Evolutionary conservation across 2,797 vertebrate species (phyloP).

Genomic region (Champsocephalus gunnari): DNA sequence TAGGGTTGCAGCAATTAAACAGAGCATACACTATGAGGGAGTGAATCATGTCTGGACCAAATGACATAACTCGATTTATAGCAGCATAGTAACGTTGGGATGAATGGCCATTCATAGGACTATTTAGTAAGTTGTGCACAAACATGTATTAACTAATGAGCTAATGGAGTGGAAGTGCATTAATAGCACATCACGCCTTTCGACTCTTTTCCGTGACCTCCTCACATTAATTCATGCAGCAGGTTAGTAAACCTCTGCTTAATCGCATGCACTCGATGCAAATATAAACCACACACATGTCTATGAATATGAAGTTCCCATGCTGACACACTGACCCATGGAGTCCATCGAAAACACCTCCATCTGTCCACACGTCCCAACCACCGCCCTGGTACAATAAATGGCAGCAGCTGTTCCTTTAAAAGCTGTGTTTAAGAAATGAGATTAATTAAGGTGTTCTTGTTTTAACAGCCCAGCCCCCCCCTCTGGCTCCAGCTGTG

Average conservation of each 20-base stretch:
- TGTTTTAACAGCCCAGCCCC: conserved; percentile 29
- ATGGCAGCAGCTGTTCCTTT: conserved; percentile 74
- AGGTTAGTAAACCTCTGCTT: conserved; percentile 50
- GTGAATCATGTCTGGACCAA: conserved; percentile 35
- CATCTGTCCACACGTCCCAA: conserved; percentile 65
- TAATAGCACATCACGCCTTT: conserved; percentile 56
- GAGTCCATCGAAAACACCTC: conserved; percentile 69
- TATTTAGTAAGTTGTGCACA: conserved; percentile 36
- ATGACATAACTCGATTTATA: conserved; percentile 13
- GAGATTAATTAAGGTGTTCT: conserved; percentile 73
- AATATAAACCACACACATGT: conserved; percentile 52
- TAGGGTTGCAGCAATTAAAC: neutral
- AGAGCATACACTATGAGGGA: conserved; percentile 11
- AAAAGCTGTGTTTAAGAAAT: conserved; percentile 70
- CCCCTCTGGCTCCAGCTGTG: conserved; percentile 52
- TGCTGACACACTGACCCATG: conserved; percentile 41
- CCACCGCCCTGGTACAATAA: conserved; percentile 52
- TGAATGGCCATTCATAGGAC: conserved; percentile 18
- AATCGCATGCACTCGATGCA: conserved; percentile 43
- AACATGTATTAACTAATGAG: conserved; percentile 54
- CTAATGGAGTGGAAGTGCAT: conserved; percentile 59
- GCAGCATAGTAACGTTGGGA: conserved; percentile 20
- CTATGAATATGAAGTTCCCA: conserved; percentile 15
- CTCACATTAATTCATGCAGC: conserved; percentile 39
- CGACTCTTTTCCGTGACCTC: conserved; percentile 66